Evolutionary conservation across 2,888 invertebrate genomes (phyloP).

Genomic region (Mechanitis messenoides): DNA sequence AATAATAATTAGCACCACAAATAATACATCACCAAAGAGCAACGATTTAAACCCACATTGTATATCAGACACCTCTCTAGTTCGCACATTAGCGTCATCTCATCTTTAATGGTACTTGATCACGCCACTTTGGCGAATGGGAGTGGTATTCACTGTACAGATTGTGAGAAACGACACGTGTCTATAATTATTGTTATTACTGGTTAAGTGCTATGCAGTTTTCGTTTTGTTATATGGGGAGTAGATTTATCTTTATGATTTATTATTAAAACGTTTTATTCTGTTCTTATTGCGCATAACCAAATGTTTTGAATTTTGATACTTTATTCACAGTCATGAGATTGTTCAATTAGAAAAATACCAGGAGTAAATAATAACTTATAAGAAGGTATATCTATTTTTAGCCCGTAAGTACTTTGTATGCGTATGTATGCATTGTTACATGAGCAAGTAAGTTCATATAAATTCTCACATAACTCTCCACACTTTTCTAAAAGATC

Average conservation of each 20-base stretch:
- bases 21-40: neutral
- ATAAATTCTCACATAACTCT: conserved; percentile 29
- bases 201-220: conserved; percentile 1
- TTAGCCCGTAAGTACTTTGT: conserved; percentile 12
- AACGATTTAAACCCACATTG: neutral
- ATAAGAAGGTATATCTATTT: neutral
- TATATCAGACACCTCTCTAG: conserved; percentile 15
- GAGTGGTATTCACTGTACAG: conserved; percentile 14
- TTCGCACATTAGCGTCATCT: conserved; percentile 27
- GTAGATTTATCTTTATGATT: neutral
- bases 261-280: neutral
- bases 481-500: conserved; percentile 24
- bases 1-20: neutral
- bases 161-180: conserved; percentile 33
- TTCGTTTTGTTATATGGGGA: neutral
- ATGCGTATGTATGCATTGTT: conserved; percentile 12
- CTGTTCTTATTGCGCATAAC: neutral
- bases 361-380: neutral
- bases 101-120: conserved; percentile 30
- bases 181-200: conserved; percentile 12
- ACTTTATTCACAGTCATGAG: neutral
- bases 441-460: conserved; percentile 11
- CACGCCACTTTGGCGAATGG: conserved; percentile 28
- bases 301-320: neutral
- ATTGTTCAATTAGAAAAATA: neutral